Conservation (phyloP, 2,113 vertebrate species). For the Calyptomena viridis region DNA sequence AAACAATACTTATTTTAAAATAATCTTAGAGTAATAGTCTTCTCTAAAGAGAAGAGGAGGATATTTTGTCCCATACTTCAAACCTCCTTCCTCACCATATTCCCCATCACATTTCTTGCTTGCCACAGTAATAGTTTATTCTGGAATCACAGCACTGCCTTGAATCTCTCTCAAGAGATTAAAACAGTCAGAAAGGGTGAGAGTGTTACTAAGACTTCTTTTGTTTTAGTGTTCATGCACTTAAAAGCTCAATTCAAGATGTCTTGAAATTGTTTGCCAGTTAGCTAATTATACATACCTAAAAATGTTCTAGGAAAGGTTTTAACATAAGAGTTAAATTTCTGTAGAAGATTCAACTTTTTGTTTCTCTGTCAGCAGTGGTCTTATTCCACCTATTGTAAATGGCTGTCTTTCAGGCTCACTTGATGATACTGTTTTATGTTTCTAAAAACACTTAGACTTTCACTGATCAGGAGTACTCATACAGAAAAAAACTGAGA, state of each 20-base stretch:
- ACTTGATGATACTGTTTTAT: not conserved
- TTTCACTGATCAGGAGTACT: not conserved
- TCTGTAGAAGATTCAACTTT: not conserved
- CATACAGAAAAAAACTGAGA: not conserved
- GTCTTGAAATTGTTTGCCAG: not conserved
- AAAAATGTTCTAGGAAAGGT: not conserved
- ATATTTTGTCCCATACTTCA: not conserved
- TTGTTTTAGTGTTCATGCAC: not conserved
- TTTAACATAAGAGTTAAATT: not conserved
- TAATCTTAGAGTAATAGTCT: not conserved
- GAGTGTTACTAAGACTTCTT: not conserved
- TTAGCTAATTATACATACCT: not conserved
- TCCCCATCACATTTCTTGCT: not conserved
- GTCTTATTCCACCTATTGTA: not conserved
- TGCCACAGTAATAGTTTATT: not conserved
- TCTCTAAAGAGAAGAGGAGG: not conserved
- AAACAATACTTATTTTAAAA: not conserved
- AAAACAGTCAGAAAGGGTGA: not conserved
- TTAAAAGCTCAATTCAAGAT: not conserved
- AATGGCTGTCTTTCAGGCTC: not conserved
- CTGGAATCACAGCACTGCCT: not conserved
- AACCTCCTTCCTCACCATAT: not conserved
- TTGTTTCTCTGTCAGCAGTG: not conserved
- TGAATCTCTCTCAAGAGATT: not conserved
- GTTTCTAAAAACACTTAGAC: not conserved